These are phyloP conservation scores for Zaprionus taronus DNA, from an alignment of 1,140 invertebrate genomes.

Conservation along the genomic window DNA sequence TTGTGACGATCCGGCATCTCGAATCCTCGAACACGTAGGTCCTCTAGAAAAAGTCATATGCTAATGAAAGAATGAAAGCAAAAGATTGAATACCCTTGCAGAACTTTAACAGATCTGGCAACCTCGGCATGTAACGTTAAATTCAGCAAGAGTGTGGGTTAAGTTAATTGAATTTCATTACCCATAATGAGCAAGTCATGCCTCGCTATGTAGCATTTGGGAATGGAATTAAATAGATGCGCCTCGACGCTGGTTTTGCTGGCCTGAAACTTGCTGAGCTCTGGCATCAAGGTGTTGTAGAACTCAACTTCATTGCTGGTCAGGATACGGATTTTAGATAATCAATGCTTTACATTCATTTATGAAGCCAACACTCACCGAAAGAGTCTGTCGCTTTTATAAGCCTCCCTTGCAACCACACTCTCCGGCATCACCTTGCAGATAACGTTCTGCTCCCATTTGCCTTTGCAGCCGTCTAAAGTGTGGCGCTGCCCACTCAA, in stretches of 20 bases:
- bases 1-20: constrained; percentile 88
- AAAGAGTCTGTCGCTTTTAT: constrained; percentile 89
- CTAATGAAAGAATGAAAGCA: neutral
- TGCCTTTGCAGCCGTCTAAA: constrained; percentile 76
- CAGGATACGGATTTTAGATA: neutral
- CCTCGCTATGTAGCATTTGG: constrained; percentile 88
- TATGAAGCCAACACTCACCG: constrained; percentile 55
- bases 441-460: constrained; percentile 88
- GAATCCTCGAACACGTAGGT: constrained; percentile 86
- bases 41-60: constrained; percentile 68
- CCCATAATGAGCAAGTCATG: constrained; percentile 88
- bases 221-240: constrained; percentile 87
- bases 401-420: constrained; percentile 87
- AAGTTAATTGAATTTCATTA: constrained; percentile 51
- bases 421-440: constrained; percentile 89
- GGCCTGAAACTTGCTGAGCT: constrained; percentile 86
- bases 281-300: constrained; percentile 89
- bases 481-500: constrained; percentile 86
- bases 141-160: neutral
- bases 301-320: constrained; percentile 89
- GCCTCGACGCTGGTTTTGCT: constrained; percentile 72
- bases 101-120: neutral
- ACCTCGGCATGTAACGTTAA: too few species aligned
- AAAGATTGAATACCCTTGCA: neutral
- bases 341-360: neutral